These are phyloP conservation scores for Aphaenogaster ashmeadi DNA, from an alignment of 1,140 invertebrate genomes.

Conservation along the genomic window DNA sequence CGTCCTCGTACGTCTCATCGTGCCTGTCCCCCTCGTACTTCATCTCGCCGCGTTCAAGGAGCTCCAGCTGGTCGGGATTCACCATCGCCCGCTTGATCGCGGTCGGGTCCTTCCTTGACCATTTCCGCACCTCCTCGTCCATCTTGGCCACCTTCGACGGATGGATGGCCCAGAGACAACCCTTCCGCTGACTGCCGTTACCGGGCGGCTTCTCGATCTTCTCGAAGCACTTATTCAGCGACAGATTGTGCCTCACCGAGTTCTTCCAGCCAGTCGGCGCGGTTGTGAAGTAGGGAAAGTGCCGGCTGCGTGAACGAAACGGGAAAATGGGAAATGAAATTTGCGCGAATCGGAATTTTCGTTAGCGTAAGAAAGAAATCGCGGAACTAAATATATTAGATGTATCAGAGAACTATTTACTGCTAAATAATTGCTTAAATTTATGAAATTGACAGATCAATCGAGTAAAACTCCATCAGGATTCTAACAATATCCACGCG, in stretches of 20 bases:
- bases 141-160: conserved; percentile 96
- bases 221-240: conserved; percentile 98
- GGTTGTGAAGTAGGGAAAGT: conserved; percentile 99
- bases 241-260: conserved; percentile 98
- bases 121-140: conserved; percentile 99
- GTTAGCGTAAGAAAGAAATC: neutral
- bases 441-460: neutral
- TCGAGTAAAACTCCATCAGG: neutral
- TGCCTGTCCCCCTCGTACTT: conserved; percentile 88
- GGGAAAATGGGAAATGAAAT: conserved; percentile 26
- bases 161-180: conserved; percentile 98
- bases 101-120: conserved; percentile 96
- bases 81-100: conserved; percentile 96
- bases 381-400: neutral
- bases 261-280: conserved; percentile 99
- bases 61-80: conserved; percentile 94
- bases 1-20: conserved; percentile 86
- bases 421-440: neutral
- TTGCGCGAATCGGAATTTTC: neutral
- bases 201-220: conserved; percentile 97
- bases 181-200: conserved; percentile 93
- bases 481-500: neutral
- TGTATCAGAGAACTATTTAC: neutral
- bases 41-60: conserved; percentile 94
- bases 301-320: conserved; percentile 91